Base-by-base conservation (phyloP, 2,797 vertebrate genomes). In the Siniperca scherzeri region DNA sequence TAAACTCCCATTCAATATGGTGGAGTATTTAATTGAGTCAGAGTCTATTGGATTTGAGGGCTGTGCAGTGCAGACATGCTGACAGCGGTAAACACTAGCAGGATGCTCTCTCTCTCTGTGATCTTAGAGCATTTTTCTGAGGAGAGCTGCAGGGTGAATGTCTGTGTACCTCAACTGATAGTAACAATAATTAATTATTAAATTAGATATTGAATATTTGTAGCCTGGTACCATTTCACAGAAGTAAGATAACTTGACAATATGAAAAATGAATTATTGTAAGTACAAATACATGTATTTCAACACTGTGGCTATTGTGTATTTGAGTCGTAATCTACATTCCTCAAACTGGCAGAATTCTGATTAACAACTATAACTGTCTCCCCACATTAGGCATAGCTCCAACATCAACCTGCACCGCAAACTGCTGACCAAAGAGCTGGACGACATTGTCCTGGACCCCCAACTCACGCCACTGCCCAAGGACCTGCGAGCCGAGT, bases 361-460 rank as follows among this genome's bases (percentile, higher is more conserved):
- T 84, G 46, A 88, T 74, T 50, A 77, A 72, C n/a, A 56, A 75
- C 52, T 95, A 1, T 91, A 53, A 69, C 70, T 90, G 69, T 88
- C 22, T 83, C 27, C 40, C 78, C 50, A 65, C 59, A 7, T 91
- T 93, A 99, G 98, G 97, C 98, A 99, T 96, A 99, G 98, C 96
- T 99, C 98, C 96, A 99, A 99, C 96, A 99, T 99, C 96, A 99
- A 99, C 93, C 97, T 99, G 93, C 99, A 99, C 93, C 98, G 98
- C 94, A 99, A 99, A 99, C 97, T 99, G 96, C 98, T 99, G 97
- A 99, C 98, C 97, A 99, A 99, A 99, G 98, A 99, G 97, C 97
- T 99, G 96, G 98, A 99, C 96, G 98, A 99, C 95, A 98, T 99
- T 95, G 97, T 98, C 93, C 95, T 96, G 89, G 96, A 96, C 92